Evolutionary conservation across 2,113 vertebrate species (phyloP).

Genomic region (Brienomyrus brachyistius): DNA sequence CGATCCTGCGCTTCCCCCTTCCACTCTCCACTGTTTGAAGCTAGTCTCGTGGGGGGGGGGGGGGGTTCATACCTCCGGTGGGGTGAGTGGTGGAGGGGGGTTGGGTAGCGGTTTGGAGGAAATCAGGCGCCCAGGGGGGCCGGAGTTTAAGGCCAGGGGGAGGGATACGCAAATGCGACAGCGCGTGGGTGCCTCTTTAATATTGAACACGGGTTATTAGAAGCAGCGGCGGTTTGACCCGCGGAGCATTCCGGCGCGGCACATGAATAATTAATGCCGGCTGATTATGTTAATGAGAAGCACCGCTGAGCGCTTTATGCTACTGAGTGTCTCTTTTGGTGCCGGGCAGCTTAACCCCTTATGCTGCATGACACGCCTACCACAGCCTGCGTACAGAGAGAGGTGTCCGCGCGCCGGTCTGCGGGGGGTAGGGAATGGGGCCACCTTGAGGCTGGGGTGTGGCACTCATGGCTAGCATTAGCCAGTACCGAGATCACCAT

Average conservation of each 20-base stretch:
- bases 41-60: neutral
- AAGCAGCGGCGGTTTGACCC: constrained; percentile 67
- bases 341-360: constrained; percentile 27
- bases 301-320: constrained; percentile 50
- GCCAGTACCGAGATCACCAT: neutral
- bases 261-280: constrained; percentile 69
- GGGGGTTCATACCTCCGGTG: neutral
- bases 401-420: neutral
- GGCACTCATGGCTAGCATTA: neutral
- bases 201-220: constrained; percentile 76
- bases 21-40: neutral
- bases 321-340: constrained; percentile 49
- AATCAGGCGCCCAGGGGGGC: neutral
- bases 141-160: constrained; percentile 54
- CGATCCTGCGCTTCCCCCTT: neutral
- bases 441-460: neutral
- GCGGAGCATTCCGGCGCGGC: constrained; percentile 57
- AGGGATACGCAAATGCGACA: constrained; percentile 64
- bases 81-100: neutral
- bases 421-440: neutral
- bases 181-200: constrained; percentile 65
- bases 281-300: constrained; percentile 70
- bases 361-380: neutral
- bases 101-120: neutral
- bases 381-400: neutral